Evolutionary conservation across 2,888 invertebrate species (phyloP).

Genomic region (Tenthredo livida): DNA sequence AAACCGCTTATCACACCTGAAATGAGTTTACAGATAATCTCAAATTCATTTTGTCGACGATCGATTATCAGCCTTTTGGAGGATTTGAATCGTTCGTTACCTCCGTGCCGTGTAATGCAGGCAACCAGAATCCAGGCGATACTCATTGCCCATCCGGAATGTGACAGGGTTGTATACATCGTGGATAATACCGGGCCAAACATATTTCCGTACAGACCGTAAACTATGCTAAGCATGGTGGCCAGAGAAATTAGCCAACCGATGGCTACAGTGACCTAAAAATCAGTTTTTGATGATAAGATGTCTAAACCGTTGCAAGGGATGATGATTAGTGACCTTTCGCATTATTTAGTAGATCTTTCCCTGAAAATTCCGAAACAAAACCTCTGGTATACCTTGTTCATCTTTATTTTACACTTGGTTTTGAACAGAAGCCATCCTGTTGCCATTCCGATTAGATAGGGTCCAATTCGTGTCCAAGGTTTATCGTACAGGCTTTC

Average conservation of each 20-base stretch:
- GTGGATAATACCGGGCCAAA: conserved; percentile 71
- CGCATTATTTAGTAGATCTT: background rate
- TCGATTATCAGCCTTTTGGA: background rate
- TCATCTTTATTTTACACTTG: conserved; percentile 68
- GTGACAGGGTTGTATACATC: conserved; percentile 76
- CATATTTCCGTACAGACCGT: conserved; percentile 71
- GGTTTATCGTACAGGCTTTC: conserved; percentile 74
- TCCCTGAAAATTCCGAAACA: background rate
- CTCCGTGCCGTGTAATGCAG: conserved; percentile 77
- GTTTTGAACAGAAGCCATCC: conserved; percentile 71
- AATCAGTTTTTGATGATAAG: conserved; percentile 20
- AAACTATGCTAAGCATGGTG: conserved; percentile 71
- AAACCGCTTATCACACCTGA: conserved; percentile 78
- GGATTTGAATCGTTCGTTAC: conserved; percentile 65
- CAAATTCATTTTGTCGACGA: background rate
- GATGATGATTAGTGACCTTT: background rate
- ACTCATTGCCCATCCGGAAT: conserved; percentile 78
- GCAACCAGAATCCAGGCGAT: conserved; percentile 78
- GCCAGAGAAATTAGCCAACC: conserved; percentile 71
- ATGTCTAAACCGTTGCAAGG: background rate
- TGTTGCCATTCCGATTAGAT: conserved; percentile 72
- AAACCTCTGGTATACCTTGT: conserved; percentile 59
- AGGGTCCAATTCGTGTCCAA: conserved; percentile 76
- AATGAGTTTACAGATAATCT: conserved; percentile 64
- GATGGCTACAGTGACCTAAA: conserved; percentile 62